A percentile compares a stretch with the other conserved stretches of the same genome.
Evolutionary conservation across 2,888 invertebrate genomes (phyloP).

Genomic region (Panzeria rudis): DNA sequence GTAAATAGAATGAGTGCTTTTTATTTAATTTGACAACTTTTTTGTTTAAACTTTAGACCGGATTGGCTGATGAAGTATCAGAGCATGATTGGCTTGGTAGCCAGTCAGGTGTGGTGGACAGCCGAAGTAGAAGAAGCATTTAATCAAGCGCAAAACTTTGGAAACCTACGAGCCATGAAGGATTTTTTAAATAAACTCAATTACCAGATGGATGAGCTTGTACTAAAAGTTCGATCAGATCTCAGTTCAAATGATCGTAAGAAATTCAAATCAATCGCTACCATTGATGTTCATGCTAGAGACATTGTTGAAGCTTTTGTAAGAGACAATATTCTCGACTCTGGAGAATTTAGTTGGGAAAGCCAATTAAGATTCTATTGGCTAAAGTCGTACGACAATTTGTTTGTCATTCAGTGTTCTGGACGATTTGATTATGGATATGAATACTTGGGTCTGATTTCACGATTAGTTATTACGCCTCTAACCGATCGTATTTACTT

Average conservation of each 20-base stretch:
- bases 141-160: constrained; percentile 86
- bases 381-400: constrained; percentile 91
- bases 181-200: constrained; percentile 91
- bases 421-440: constrained; percentile 95
- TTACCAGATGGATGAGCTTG: constrained; percentile 92
- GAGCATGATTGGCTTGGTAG: constrained; percentile 93
- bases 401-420: constrained; percentile 93
- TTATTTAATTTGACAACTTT: constrained; percentile 18
- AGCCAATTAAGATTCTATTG: constrained; percentile 97
- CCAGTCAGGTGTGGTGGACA: constrained; percentile 98
- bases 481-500: constrained; percentile 96
- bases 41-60: constrained; percentile 84
- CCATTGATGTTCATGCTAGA: constrained; percentile 95
- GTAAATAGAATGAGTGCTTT: constrained; percentile 2
- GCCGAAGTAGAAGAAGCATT: constrained; percentile 97
- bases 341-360: constrained; percentile 96
- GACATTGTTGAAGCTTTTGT: constrained; percentile 94
- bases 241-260: constrained; percentile 91
- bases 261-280: constrained; percentile 94
- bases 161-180: constrained; percentile 95
- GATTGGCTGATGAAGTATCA: constrained; percentile 96
- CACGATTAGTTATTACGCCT: constrained; percentile 95
- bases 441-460: constrained; percentile 97
- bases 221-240: constrained; percentile 88
- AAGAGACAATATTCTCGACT: constrained; percentile 91